Evolutionary conservation across 92 coral and sea anemone genomes (phyloP).

Genomic region (Zoanthus sociatus): DNA sequence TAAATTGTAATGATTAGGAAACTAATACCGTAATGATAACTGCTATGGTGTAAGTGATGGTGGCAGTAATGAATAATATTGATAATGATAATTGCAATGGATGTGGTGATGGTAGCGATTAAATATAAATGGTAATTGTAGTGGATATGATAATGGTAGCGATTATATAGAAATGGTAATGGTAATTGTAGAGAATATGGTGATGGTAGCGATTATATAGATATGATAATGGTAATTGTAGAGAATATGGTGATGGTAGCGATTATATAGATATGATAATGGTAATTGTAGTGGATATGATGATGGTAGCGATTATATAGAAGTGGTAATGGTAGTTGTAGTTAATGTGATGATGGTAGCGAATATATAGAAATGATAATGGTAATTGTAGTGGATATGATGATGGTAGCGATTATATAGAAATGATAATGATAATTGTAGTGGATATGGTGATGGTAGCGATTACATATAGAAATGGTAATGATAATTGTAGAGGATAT

Average conservation of each 20-base stretch:
- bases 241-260: background rate
- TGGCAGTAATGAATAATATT: too few species aligned
- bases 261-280: background rate
- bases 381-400: background rate
- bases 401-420: too few species aligned
- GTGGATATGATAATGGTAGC: background rate
- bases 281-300: background rate
- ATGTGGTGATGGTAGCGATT: background rate
- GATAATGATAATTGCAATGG: background rate
- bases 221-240: background rate
- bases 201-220: background rate
- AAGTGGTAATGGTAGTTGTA: too few species aligned
- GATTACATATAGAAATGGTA: background rate
- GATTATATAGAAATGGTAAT: background rate
- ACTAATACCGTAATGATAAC: too few species aligned
- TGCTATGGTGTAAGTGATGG: too few species aligned
- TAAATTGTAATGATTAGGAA: too few species aligned
- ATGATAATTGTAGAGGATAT: background rate
- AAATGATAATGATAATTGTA: background rate
- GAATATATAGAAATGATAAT: background rate
- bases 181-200: background rate
- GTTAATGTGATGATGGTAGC: too few species aligned
- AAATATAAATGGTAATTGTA: background rate
- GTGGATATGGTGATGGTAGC: background rate
- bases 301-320: background rate